Evolutionary conservation across 2,797 vertebrate genomes (phyloP).

Genomic region (Gallinago solitaria): DNA sequence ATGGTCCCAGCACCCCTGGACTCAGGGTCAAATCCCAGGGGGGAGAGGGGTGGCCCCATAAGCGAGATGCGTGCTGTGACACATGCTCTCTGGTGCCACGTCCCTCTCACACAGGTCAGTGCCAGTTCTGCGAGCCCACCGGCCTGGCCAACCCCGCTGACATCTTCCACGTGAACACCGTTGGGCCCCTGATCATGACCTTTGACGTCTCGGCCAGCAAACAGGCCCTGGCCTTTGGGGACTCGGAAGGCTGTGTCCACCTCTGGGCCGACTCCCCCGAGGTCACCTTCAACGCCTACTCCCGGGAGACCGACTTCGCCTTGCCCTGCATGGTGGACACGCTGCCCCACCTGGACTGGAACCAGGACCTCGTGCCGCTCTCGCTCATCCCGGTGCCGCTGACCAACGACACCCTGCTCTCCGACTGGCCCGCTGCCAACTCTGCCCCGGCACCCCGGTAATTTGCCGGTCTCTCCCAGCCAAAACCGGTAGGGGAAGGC

Average conservation of each 20-base stretch:
- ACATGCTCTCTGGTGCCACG: not conserved
- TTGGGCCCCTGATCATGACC: constrained; percentile 95
- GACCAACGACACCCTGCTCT: constrained; percentile 88
- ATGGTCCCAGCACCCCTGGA: fast-evolving
- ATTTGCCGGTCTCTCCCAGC: not conserved
- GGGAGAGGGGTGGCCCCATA: not conserved
- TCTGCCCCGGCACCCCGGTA: constrained; percentile 91
- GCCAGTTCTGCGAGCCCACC: constrained; percentile 98
- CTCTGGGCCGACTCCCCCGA: constrained; percentile 95
- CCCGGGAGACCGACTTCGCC: constrained; percentile 92
- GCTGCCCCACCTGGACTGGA: constrained; percentile 95
- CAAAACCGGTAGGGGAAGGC: fast-evolving
- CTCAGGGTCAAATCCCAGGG: fast-evolving
- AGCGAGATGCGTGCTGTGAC: no score
- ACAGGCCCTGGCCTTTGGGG: constrained; percentile 93
- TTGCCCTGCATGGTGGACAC: constrained; percentile 93
- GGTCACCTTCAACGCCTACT: constrained; percentile 92
- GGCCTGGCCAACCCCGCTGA: constrained; percentile 94
- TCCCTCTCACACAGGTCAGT: constrained; percentile 82
- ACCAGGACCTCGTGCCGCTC: constrained; percentile 92
- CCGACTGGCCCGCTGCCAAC: constrained; percentile 88
- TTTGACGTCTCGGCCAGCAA: constrained; percentile 96
- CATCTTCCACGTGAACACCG: constrained; percentile 94
- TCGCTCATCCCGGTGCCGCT: constrained; percentile 93
- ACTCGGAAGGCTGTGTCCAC: constrained; percentile 94